Evolutionary conservation across 1,140 invertebrate species (phyloP).

Genomic region (Polypedilum pembai): DNA sequence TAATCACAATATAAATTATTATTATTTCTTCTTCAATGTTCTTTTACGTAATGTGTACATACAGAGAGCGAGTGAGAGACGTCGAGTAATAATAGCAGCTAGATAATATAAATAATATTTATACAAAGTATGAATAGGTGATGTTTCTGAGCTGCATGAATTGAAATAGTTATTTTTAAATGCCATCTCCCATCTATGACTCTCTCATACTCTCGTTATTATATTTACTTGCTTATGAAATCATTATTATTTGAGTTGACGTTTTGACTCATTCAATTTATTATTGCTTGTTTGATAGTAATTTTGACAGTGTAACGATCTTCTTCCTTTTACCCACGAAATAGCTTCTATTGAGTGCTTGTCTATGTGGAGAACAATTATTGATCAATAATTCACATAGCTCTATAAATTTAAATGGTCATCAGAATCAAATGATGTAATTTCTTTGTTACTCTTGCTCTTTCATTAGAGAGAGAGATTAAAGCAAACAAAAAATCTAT

Average conservation of each 20-base stretch:
- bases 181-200: neutral
- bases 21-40: constrained; percentile 6
- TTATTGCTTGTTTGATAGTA: neutral
- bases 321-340: neutral
- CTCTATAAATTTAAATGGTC: neutral
- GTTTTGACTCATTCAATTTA: neutral
- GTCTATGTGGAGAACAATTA: neutral
- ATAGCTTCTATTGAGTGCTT: neutral
- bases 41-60: constrained; percentile 15
- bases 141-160: neutral
- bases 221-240: neutral
- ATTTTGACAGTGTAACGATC: constrained; percentile 11
- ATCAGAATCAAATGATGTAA: neutral
- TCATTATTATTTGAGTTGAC: neutral
- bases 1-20: constrained; percentile 20
- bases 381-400: constrained; percentile 13
- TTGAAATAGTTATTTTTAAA: constrained; percentile 20
- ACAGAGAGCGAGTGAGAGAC: neutral
- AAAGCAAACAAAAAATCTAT: too few relatives aligned
- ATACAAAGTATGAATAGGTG: constrained; percentile 8
- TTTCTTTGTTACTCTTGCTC: too few relatives aligned
- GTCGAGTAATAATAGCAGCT: neutral
- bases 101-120: constrained; percentile 13
- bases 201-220: too few relatives aligned
- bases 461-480: too few relatives aligned